Evolutionary conservation across 2,113 vertebrate genomes (phyloP).

Genomic region (Lipophrys pholis): DNA sequence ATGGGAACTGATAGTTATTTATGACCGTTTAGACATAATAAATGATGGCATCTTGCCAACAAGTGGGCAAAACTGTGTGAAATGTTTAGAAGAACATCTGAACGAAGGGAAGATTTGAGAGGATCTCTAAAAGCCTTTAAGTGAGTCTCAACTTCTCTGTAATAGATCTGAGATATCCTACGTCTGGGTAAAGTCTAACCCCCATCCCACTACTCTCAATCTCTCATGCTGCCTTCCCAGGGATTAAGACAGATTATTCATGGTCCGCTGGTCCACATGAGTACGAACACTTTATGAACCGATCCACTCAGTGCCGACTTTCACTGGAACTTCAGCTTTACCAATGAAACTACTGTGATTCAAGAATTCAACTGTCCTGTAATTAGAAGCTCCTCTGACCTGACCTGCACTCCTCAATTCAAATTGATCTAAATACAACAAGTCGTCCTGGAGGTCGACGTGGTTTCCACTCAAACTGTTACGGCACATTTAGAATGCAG

Average conservation of each 20-base stretch:
- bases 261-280: background rate
- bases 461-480: no score
- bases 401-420: no score
- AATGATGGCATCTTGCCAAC: no score
- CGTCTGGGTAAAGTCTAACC: background rate
- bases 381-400: no score
- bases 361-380: background rate
- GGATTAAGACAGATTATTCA: constrained; percentile 2
- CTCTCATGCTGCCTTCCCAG: constrained; percentile 12
- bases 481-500: no score
- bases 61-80: no score
- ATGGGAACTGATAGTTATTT: no score
- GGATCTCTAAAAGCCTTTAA: background rate
- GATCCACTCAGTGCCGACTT: background rate
- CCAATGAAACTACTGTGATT: background rate
- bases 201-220: background rate
- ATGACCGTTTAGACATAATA: no score
- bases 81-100: no score
- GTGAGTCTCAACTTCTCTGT: background rate
- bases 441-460: no score
- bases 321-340: background rate
- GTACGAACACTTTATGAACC: constrained; percentile 9
- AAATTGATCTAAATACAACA: no score
- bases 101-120: background rate
- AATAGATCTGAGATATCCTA: background rate